Evolutionary conservation across 2,888 invertebrate species (phyloP), one percentile per base, ranked within the genome.

Genomic region (Diarsia dahlii): DNA sequence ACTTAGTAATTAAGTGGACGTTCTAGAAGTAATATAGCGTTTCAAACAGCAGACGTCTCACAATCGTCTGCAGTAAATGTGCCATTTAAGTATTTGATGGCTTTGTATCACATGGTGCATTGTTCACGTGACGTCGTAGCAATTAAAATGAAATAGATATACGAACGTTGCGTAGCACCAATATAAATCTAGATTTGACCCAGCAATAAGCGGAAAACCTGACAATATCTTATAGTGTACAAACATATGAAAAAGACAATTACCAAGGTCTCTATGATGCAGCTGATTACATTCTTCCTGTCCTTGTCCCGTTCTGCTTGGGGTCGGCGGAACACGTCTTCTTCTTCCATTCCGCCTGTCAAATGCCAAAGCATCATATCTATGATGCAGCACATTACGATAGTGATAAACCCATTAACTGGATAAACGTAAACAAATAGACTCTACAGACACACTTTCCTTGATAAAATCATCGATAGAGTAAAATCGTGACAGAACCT

Each of bases 21-120:
- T 75, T 65, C n/a, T 58, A 63, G 34, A 74, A 45, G 72, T 71
- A 63, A 74, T 72, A 75, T 63, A 71, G 45, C 23, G 46, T 70
- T 75, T 78, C 60, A 23, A 73, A 73, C 63, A 58, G 56, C 66
- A 78, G 34, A 64, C 64, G 52, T 63, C 62, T 68, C 54, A 74
- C 67, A 81, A 75, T 58, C 45, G 68, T 56, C 52, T 56, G n/a
- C 72, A 66, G 64, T 73, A 66, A 78, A 71, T 82, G 52, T 84
- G 62, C 63, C 63, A 74, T 66, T 74, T 76, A 60, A 65, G 71
- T 48, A 72, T 81, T 76, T 77, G 71, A 82, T 82, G 48, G 52
- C 63, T 67, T 54, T 46, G 50, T 82, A 68, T 62, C 66, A 74
- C 28, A 78, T 78, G 62, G 63, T 39, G 46, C 46, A 71, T 69